Base-by-base conservation (phyloP, 2,888 invertebrate species). In the Epistrophe eligans region DNA sequence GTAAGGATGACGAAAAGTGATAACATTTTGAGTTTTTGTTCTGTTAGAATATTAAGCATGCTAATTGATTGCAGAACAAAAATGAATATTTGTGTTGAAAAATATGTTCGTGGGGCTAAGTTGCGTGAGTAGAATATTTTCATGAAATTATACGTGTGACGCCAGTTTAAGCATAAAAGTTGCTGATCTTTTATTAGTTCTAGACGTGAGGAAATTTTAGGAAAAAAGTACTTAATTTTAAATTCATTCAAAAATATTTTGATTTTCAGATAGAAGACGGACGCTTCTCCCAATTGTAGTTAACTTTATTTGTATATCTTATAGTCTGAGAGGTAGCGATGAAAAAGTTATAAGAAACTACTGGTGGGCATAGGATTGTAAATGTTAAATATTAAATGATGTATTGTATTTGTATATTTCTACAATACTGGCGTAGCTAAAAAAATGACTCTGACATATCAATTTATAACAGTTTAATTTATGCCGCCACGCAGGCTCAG, bases 1-100 rank as follows among this genome's bases (percentile, higher is more conserved):
- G 13, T 64, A 76, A 72, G 24, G 48, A 57, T 60, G 72, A 72
- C 58, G 50, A 67, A 72, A n/a, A 77, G 67, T 80, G 80, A 84
- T 80, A 72, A 80, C 43, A 72, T 57, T 58, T 48, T 32, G 28
- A 45, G 48, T 57, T 71, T 79, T 74, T n/a, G 45, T 32, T 57
- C 72, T 77, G 38, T 70, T 19, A 40, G 55, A 66, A 43, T 67
- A 52, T 55, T 45, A 76, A 24, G 67, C 76, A 80, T 80, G 76
- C 77, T 80, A 62, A 77, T 67, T 77, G 45, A 9, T 48, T 58
- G 60, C 35, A 67, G 38, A 67, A 58, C 15, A 32, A 58, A 35
- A 67, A 19, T 77, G n/a, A 38, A 19, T 50, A 48, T 50, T 67
- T 64, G 15, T 64, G 55, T 67, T 52, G 3, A 40, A 24, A 24